Base-by-base conservation (phyloP, 1,140 invertebrate species). In the Marisa cornuarietis region DNA sequence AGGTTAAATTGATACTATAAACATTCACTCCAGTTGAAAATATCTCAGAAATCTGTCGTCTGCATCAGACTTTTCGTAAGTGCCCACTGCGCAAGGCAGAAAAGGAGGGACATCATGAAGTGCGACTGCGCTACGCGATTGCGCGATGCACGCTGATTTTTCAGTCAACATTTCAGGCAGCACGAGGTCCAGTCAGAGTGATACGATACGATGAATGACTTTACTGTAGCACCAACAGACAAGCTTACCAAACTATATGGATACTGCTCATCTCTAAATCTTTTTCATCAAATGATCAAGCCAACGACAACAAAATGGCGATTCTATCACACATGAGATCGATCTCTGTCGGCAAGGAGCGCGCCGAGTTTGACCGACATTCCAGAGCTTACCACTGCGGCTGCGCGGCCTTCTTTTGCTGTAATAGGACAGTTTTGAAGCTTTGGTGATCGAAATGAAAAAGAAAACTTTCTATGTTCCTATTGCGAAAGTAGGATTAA, bases 121-220 rank as follows among this genome's bases (percentile, higher is more conserved):
- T 82, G 81, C 81, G 81, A 80, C 81, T 82, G 81, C 81, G 81
- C 81, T 78, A 49, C 61, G 81, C 76, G 81, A 72, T 82, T 82
- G 81, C 81, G 81, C 81, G 81, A 74, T 72, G 65, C 78, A 72
- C 68, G 68, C 77, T 26, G 61, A 71, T 24, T 54, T 71, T 69
- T 62, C 77, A 62, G 66, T 68, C 71, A 79, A 68, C 31, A 26
- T 24, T 26, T 24, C 52, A 72, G 24, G 68, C n/a, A 11, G 42
- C 14, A 76, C 58, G 24, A 18, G n/a, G n/a, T 22, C 26, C 14
- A 20, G 26, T 9, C 14, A 18, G 26, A 26, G n/a, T 54, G 22
- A 9, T 1, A n/a, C 16, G n/a, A 62, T 62, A 8, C 13, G 18
- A 42, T 22, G 31, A 24, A 13, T 18, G 62, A 63, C 58, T 16